phyloP scores from a whole-genome alignment of 2,888 invertebrate species.

The Drosophila rubida region DNA sequence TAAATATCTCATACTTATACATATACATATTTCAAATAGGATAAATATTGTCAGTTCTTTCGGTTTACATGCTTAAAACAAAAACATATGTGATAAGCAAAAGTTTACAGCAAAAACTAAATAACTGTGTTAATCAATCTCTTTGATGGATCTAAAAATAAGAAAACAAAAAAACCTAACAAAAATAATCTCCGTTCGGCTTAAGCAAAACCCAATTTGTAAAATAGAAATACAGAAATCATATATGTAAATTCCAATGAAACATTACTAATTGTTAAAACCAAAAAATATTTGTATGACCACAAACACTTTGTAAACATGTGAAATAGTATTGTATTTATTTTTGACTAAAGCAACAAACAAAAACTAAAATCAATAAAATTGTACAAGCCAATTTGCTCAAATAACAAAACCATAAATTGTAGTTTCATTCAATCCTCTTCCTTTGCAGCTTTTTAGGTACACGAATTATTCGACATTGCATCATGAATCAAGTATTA shows the following conservation, averaged over 20 bases:
- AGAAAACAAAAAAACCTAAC: not conserved
- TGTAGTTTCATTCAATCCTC: not conserved
- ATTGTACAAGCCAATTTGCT: conserved; percentile 84
- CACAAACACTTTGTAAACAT: conserved; percentile 51
- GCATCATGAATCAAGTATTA: no score
- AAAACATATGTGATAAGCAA: conserved; percentile 48
- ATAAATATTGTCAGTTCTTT: conserved; percentile 54
- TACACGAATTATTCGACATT: no score
- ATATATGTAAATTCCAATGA: conserved; percentile 21
- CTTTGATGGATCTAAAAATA: conserved; percentile 73
- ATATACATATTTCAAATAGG: conserved; percentile 33
- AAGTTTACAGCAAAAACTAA: conserved; percentile 31
- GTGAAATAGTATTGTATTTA: conserved; percentile 53
- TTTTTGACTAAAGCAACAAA: conserved; percentile 25
- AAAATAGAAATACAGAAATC: conserved; percentile 14
- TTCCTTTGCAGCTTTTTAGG: no score
- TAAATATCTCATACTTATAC: conserved; percentile 5
- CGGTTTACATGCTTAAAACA: conserved; percentile 34
- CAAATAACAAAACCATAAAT: conserved; percentile 70
- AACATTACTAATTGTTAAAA: conserved; percentile 13
- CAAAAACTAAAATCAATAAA: conserved; percentile 76
- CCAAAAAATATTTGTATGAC: conserved; percentile 11
- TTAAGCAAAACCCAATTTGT: conserved; percentile 29
- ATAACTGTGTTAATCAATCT: conserved; percentile 75
- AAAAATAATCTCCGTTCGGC: conserved; percentile 17